These are phyloP conservation scores for Drosophila koepferae DNA, from an alignment of 2,888 invertebrate genomes.

Conservation along the genomic window DNA sequence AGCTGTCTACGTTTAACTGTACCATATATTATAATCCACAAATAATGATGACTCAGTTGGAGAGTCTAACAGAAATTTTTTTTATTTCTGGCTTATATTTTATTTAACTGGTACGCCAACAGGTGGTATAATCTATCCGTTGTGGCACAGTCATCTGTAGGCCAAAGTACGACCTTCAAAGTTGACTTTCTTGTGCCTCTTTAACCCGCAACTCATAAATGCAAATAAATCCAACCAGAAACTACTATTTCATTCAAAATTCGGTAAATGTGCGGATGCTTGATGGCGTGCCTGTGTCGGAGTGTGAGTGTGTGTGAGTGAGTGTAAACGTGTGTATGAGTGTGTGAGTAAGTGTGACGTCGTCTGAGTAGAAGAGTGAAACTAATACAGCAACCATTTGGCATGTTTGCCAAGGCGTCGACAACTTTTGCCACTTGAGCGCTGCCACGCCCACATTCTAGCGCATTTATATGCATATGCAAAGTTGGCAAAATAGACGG, in stretches of 20 bases:
- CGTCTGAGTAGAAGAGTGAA: conserved; percentile 24
- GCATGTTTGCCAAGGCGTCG: conserved; percentile 60
- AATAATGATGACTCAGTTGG: conserved; percentile 44
- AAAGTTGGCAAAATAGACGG: conserved; percentile 45
- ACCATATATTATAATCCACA: background rate
- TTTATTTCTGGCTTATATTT: conserved; percentile 26
- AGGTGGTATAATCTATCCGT: conserved; percentile 68
- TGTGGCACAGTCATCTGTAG: conserved; percentile 25
- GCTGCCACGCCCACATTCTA: conserved; percentile 4
- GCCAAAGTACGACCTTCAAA: conserved; percentile 33
- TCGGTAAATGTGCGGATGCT: conserved; percentile 30
- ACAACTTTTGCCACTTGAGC: conserved; percentile 10
- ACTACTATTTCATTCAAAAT: conserved; percentile 73
- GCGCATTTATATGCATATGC: conserved; percentile 71
- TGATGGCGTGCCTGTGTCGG: background rate
- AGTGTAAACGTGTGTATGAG: background rate
- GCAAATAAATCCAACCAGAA: conserved; percentile 62
- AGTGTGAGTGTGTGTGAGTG: background rate
- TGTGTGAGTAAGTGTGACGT: conserved; percentile 7
- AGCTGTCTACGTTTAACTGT: background rate
- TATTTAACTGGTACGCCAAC: conserved; percentile 53
- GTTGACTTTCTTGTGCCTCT: conserved; percentile 25
- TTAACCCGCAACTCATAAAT: conserved; percentile 59
- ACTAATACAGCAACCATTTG: conserved; percentile 50
- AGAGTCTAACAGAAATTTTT: conserved; percentile 19